phyloP scores from a whole-genome alignment of 2,797 vertebrate genomes.

The Hirundo rustica region DNA sequence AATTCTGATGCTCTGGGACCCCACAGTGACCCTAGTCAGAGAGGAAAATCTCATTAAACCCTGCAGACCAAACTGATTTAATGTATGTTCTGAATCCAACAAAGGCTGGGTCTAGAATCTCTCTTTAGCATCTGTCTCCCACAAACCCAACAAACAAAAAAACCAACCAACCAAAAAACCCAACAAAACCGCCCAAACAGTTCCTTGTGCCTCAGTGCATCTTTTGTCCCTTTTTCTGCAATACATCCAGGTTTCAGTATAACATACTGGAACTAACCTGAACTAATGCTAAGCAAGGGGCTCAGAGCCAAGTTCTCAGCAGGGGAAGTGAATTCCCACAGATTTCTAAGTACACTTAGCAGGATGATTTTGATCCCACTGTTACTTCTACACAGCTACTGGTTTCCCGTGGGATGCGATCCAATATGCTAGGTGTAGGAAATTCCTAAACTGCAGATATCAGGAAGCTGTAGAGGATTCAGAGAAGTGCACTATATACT shows the following conservation, averaged over 20 bases:
- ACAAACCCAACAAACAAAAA: not conserved
- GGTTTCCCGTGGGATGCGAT: not conserved
- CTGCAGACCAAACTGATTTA: not conserved
- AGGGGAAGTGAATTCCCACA: not conserved
- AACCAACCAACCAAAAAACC: not conserved
- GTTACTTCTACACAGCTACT: not conserved
- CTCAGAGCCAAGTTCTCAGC: not conserved
- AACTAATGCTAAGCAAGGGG: not conserved
- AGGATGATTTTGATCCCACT: not conserved
- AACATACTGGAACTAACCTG: not conserved
- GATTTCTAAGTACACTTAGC: not conserved
- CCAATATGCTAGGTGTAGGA: not conserved
- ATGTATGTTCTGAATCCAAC: not conserved
- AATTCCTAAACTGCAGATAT: not conserved
- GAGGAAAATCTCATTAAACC: not conserved
- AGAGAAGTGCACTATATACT: not conserved
- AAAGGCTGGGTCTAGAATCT: not conserved
- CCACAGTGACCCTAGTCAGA: not conserved
- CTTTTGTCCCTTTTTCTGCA: not conserved
- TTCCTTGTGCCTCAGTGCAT: not conserved
- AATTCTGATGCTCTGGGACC: not conserved
- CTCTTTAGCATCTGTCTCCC: not conserved
- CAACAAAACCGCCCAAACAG: not conserved
- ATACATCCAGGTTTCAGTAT: not conserved
- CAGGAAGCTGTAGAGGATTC: not conserved